Percentiles rank a stretch among this genome's conserved stretches.
phyloP scores from a whole-genome alignment of 2,797 vertebrate genomes.

The Acanthopagrus latus region DNA sequence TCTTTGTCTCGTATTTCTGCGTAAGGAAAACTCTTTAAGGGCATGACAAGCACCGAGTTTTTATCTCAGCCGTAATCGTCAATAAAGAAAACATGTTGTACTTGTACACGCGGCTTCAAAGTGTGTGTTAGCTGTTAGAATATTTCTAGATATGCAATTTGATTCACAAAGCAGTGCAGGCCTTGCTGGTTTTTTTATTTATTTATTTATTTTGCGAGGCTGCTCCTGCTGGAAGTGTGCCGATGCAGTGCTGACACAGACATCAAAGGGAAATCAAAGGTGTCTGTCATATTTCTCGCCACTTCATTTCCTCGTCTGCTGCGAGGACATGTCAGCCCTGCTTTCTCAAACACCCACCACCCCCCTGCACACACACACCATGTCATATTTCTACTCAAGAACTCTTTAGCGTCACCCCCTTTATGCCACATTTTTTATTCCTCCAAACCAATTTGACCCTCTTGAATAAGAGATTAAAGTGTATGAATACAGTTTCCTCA shows the following conservation, averaged over 20 bases:
- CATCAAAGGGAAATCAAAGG: constrained; percentile 73
- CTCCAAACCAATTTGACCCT: constrained; percentile 66
- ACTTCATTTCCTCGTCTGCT: constrained; percentile 64
- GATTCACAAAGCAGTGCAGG: constrained; percentile 55
- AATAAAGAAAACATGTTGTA: constrained; percentile 30
- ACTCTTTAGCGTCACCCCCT: constrained; percentile 51
- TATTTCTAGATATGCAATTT: constrained; percentile 56
- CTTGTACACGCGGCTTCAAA: constrained; percentile 36
- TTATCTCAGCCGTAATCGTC: constrained; percentile 2
- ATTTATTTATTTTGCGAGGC: constrained; percentile 29
- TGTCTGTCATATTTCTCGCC: constrained; percentile 70
- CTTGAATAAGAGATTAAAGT: constrained; percentile 77
- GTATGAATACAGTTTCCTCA: constrained; percentile 72
- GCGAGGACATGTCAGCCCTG: constrained; percentile 46
- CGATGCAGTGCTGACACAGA: constrained; percentile 65
- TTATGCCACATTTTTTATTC: constrained; percentile 62
- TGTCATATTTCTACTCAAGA: constrained; percentile 53
- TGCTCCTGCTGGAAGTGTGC: constrained; percentile 67
- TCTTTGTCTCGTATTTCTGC: constrained; percentile 7
- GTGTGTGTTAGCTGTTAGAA: constrained; percentile 46
- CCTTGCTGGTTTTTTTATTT: constrained; percentile 44
- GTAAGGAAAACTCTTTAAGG: constrained; percentile 5
- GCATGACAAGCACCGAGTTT: constrained; percentile 16
- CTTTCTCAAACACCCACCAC: constrained; percentile 32
- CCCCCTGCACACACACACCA: constrained; percentile 4